A percentile compares a stretch with the other conserved stretches of the same genome.
Conservation (phyloP, 1,140 invertebrate genomes). For the Euborellia annulipes region DNA sequence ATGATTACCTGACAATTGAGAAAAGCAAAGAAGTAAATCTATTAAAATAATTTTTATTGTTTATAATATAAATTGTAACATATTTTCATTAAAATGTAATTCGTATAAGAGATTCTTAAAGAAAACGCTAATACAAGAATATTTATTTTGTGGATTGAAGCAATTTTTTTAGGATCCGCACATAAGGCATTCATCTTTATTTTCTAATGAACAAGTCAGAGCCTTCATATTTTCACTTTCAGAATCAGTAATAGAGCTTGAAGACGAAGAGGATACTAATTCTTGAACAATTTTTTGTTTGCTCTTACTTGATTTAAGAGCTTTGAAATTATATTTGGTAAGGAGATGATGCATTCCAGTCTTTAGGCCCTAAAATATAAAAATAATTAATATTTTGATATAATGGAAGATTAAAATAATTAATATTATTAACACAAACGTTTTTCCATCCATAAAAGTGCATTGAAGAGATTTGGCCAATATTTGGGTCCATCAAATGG, state of each 20-base stretch:
- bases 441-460: conserved; percentile 58
- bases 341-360: conserved; percentile 63
- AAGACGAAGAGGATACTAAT: too few species aligned
- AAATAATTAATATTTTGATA: background rate
- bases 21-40: too few species aligned
- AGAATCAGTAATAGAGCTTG: background rate
- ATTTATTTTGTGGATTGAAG: too few species aligned
- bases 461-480: conserved; percentile 51
- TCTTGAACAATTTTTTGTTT: too few species aligned
- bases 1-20: too few species aligned
- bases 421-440: conserved; percentile 22
- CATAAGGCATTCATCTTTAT: conserved; percentile 78
- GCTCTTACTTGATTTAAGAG: conserved; percentile 46
- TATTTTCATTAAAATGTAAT: too few species aligned
- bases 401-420: background rate
- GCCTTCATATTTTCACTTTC: conserved; percentile 49
- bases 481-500: conserved; percentile 49
- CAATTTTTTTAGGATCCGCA: conserved; percentile 47
- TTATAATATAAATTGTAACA: too few species aligned
- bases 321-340: conserved; percentile 48
- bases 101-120: too few species aligned
- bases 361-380: conserved; percentile 40
- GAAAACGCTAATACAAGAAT: too few species aligned
- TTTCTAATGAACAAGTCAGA: conserved; percentile 72
- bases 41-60: too few species aligned